Evolutionary conservation across 2,113 vertebrate genomes (phyloP).

Genomic region (Spea multiplicata): DNA sequence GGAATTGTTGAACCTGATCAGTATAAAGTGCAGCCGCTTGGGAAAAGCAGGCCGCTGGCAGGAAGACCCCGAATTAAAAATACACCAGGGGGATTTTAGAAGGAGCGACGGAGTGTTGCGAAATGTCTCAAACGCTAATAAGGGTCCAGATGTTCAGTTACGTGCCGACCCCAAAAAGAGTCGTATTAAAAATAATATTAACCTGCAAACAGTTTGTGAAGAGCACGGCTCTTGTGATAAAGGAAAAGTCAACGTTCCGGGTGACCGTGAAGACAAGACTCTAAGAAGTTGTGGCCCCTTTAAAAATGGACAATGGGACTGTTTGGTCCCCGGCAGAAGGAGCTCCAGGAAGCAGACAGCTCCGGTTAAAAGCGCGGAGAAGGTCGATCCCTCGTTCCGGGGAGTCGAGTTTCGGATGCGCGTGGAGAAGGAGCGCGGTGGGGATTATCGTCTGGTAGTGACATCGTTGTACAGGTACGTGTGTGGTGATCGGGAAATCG

Average conservation of each 20-base stretch:
- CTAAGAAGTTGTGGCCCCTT: not conserved
- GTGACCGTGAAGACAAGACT: not conserved
- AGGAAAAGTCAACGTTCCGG: not conserved
- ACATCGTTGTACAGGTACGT: conserved; percentile 75
- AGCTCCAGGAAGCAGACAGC: conserved; percentile 70
- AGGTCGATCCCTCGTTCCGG: conserved; percentile 69
- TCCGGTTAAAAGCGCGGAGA: conserved; percentile 67
- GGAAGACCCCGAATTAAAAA: not conserved
- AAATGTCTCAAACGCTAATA: not conserved
- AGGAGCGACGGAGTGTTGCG: not conserved
- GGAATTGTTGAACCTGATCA: conserved; percentile 70
- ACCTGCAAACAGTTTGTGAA: not conserved
- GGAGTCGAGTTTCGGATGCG: conserved; percentile 79
- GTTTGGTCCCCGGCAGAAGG: conserved; percentile 50
- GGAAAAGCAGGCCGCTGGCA: conserved; percentile 26
- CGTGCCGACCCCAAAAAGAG: not conserved
- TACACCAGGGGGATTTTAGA: not conserved
- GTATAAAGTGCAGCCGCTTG: conserved; percentile 67
- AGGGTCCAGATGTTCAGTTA: not conserved
- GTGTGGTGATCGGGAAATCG: too few species aligned
- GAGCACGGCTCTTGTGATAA: not conserved
- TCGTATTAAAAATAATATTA: not conserved
- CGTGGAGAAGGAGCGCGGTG: conserved; percentile 54
- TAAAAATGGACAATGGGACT: not conserved
- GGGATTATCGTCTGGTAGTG: conserved; percentile 71